Base-by-base conservation (phyloP, 2,888 invertebrate genomes). In the Tricholauxania praeusta region DNA sequence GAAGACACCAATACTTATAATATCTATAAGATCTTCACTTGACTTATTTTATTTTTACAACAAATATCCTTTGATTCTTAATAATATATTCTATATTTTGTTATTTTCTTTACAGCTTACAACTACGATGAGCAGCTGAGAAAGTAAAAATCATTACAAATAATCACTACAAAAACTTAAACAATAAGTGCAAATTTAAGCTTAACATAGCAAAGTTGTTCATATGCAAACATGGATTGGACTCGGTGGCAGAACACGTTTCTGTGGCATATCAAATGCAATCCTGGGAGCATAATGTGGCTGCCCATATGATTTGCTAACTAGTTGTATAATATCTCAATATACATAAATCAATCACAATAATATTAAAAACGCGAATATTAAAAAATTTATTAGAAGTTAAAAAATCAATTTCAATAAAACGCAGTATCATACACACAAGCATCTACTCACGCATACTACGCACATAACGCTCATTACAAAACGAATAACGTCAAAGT, bases 161-260 rank as follows among this genome's bases (percentile, higher is more conserved):
- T 15, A 15, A 12, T 48, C 12, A 32, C 17, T 47, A 39, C 48
- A 49, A 19, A 15, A 22, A 19, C 67, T 49, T 4, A 8, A 57
- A 53, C 32, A 57, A 57, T 4, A 19, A 19, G 12, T 57, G n/a
- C 57, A 19, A 57, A 19, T 12, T 12, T 7, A 12, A 57, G 22
- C 12, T 22, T 6, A 57, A 15, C 64, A 64, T 49, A 28, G 17
- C 28, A 32, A 14, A 22, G 17, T 14, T 22, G 51, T 51, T 28
- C 69, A 62, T 73, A 79, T 78, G 75, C 82, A 78, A 82, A 81
- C 80, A 87, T 87, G 86, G 86, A 87, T 82, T 87, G 86, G 87
- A 86, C 84, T 80, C 83, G 85, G 80, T 85, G 86, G 85, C 84
- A 84, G 81, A 82, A 83, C 79, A 82, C 82, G 78, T 83, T 84